phyloP scores from a whole-genome alignment of 2,797 vertebrate species.

The Premnoplex brunnescens region DNA sequence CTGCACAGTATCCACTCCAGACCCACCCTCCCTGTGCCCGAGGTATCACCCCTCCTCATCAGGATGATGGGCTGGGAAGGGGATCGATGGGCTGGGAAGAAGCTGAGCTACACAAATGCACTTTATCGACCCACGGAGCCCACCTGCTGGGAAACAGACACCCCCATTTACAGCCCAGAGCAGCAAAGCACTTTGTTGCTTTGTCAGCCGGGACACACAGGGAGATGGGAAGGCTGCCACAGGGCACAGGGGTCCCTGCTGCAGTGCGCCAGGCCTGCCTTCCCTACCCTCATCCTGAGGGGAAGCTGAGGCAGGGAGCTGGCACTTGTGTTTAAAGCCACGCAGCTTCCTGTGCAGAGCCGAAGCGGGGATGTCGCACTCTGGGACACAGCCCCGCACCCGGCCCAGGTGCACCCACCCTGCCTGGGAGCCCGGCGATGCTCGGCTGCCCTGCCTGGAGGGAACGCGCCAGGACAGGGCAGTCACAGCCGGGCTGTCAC shows the following conservation, averaged over 20 bases:
- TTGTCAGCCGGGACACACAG: fast-evolving
- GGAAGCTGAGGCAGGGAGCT: neutral
- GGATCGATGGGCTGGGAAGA: conserved; percentile 4
- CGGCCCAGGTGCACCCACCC: neutral
- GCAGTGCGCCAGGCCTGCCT: neutral
- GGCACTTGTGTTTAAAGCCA: fast-evolving
- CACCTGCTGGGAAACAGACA: conserved; percentile 5
- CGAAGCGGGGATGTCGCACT: fast-evolving
- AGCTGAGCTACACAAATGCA: conserved; percentile 5
- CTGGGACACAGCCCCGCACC: neutral
- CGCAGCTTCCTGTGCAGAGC: fast-evolving
- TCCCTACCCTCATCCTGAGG: fast-evolving
- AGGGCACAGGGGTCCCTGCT: fast-evolving
- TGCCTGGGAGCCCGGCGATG: neutral
- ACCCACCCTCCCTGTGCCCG: neutral
- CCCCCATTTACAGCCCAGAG: neutral
- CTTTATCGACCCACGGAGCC: neutral
- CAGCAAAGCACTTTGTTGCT: neutral
- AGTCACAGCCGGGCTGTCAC: neutral
- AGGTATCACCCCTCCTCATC: neutral
- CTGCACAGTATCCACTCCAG: neutral
- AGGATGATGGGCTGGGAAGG: neutral
- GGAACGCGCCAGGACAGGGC: too few species aligned
- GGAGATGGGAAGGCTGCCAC: neutral
- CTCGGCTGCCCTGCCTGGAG: neutral